phyloP scores from a whole-genome alignment of 2,888 invertebrate genomes.

The Idaea aversata region DNA sequence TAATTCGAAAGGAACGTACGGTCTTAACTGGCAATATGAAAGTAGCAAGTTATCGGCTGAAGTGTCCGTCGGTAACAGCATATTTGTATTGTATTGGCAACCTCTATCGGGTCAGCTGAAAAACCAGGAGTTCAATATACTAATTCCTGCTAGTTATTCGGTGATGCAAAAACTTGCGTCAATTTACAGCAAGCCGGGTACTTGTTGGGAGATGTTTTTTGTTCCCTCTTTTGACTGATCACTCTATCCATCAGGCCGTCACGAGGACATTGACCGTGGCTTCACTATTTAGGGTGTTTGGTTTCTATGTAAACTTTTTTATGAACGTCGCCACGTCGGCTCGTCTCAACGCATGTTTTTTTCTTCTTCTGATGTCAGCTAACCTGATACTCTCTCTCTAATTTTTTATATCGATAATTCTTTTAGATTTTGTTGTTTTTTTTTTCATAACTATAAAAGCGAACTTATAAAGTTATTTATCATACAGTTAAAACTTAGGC shows the following conservation, averaged over 20 bases:
- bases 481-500: slow-evolving; percentile 6
- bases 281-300: slow-evolving; percentile 63
- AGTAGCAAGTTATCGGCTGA: too few species aligned
- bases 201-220: slow-evolving; percentile 61
- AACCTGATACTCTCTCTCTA: neutral
- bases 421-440: slow-evolving; percentile 7
- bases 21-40: too few species aligned
- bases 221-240: slow-evolving; percentile 68
- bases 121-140: slow-evolving; percentile 55
- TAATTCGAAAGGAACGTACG: slow-evolving; percentile 9
- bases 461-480: slow-evolving; percentile 10
- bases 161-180: slow-evolving; percentile 66
- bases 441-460: slow-evolving; percentile 7
- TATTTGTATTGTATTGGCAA: slow-evolving; percentile 52
- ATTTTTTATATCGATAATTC: slow-evolving; percentile 11
- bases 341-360: slow-evolving; percentile 10
- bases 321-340: slow-evolving; percentile 3
- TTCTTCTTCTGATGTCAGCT: neutral
- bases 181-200: slow-evolving; percentile 54
- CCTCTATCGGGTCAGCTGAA: slow-evolving; percentile 50
- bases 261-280: slow-evolving; percentile 72
- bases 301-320: slow-evolving; percentile 41
- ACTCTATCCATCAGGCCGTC: slow-evolving; percentile 59
- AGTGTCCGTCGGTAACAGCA: slow-evolving; percentile 44
- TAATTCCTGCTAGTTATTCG: slow-evolving; percentile 48